Evolutionary conservation across 2,113 vertebrate genomes (phyloP), one percentile per base, ranked within the genome.

Genomic region (Ctenodactylus gundi): DNA sequence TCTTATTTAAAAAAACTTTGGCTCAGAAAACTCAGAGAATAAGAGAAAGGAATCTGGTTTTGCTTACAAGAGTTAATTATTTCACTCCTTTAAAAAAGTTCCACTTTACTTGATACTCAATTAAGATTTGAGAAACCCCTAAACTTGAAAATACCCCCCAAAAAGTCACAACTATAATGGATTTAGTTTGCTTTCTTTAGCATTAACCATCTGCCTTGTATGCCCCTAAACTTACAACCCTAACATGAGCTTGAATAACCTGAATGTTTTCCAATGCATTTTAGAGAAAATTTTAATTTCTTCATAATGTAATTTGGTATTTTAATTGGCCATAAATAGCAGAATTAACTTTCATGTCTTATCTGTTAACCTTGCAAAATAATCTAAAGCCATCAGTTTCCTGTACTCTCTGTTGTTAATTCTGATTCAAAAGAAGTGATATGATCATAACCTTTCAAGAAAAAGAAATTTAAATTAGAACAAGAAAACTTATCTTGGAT

Each of bases 391-490:
- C 67, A 36, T 73, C 58, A 29, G 41, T 57, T 94, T 85, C 72
- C 27, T 81, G 11, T 4, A 49, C 14, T 95, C 87, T 44, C 58
- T 60, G 34, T 46, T 88, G 76, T 64, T 62, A 84, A 90, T 60
- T 95, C 34, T 83, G 10, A 92, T 49, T 90, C 39, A 85, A 65
- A 65, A 64, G 14, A 36, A 72, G 4, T 44, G 31, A 70, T 39
- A 55, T 57, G 13, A 62, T 80, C 39, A 76, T 83, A 89, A 67
- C 9, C n/a, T 91, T 86, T 91, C 53, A 65, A 90, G 73, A 90
- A 93, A 93, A 85, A 88, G 44, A 78, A 90, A 91, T 84, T 80
- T 62, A 68, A 76, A 65, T 75, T 80, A 89, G 39, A 96, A 51
- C 34, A 68, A 83, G 60, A 94, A 94, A 94, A 58, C 7, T 10